Conservation (phyloP, 1,140 invertebrate genomes). For the Drosophila ercepeae region DNA sequence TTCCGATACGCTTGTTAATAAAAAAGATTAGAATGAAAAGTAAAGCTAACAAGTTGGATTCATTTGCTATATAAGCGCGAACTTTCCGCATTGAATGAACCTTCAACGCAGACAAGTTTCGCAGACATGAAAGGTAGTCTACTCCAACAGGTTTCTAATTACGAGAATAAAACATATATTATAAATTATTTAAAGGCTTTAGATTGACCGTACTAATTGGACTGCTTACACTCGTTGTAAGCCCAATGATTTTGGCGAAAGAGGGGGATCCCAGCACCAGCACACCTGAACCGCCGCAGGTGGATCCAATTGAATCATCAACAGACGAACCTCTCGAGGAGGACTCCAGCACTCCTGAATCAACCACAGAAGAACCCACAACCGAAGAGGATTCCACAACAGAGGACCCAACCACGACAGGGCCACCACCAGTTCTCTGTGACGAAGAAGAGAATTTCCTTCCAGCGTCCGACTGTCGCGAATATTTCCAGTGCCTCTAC, state of each 20-base stretch:
- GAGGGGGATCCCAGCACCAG: neutral
- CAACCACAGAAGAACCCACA: neutral
- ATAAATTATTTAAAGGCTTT: constrained; percentile 3
- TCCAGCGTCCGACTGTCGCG: constrained; percentile 27
- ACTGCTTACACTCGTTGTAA: constrained; percentile 7
- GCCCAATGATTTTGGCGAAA: neutral
- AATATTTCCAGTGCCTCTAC: constrained; percentile 42
- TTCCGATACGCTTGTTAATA: constrained; percentile 1
- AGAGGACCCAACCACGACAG: constrained; percentile 17
- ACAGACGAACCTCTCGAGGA: constrained; percentile 3
- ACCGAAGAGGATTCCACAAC: constrained; percentile 1
- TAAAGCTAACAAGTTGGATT: neutral
- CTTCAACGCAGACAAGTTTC: neutral
- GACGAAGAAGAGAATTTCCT: constrained; percentile 18
- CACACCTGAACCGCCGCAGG: neutral
- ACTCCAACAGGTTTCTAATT: neutral
- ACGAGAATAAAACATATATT: neutral
- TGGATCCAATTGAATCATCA: constrained; percentile 19
- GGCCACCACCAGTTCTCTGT: constrained; percentile 29
- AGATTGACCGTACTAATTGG: neutral
- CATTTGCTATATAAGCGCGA: constrained; percentile 25
- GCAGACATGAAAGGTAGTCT: constrained; percentile 27
- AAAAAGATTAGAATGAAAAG: constrained; percentile 14
- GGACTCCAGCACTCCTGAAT: constrained; percentile 15
- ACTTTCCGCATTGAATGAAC: neutral